phyloP scores from a whole-genome alignment of 1,140 invertebrate genomes.

The Schlechtendalia chinensis region DNA sequence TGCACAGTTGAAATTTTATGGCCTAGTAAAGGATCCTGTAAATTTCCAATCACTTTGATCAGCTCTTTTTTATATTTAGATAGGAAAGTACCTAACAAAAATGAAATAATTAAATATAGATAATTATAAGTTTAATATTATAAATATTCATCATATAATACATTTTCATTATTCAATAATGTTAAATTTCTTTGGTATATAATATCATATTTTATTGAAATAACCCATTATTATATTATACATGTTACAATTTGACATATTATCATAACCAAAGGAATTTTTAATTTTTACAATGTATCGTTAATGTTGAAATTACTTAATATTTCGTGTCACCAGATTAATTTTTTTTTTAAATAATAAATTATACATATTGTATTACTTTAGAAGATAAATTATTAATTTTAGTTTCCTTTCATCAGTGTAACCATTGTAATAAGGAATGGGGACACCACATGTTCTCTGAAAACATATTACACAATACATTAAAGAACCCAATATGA shows the following conservation, averaged over 20 bases:
- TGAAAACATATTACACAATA: neutral
- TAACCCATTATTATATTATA: neutral
- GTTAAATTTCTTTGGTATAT: neutral
- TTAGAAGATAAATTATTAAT: no score
- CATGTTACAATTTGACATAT: neutral
- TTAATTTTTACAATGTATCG: no score
- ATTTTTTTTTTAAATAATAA: no score
- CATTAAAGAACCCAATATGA: neutral
- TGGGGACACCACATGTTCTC: neutral
- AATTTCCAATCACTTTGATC: neutral
- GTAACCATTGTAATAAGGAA: no score
- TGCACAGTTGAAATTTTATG: conserved; percentile 20
- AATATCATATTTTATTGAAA: neutral
- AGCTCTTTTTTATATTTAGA: conserved; percentile 16
- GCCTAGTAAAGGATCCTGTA: neutral
- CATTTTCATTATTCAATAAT: no score
- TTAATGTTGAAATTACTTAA: no score
- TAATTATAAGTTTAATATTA: no score
- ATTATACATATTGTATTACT: no score
- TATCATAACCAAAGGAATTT: no score
- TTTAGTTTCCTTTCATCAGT: no score
- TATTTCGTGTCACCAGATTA: no score
- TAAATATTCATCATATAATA: no score
- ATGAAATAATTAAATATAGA: conserved; percentile 1
- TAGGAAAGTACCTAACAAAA: conserved; percentile 32